phyloP scores from a whole-genome alignment of 2,797 vertebrate species.

The Enteromius radiatus region DNA sequence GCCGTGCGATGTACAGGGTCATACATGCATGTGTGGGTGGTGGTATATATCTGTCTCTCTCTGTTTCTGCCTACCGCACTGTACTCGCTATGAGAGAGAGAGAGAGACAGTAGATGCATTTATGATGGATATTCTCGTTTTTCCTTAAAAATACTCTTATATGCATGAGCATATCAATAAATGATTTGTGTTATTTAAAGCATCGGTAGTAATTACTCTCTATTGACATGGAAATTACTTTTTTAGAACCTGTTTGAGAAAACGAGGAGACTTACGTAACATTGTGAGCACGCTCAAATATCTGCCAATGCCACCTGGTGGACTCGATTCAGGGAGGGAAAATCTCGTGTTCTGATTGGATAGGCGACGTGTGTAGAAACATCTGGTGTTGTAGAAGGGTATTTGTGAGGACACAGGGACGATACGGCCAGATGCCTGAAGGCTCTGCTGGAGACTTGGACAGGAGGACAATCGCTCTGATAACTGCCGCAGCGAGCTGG shows the following conservation, averaged over 20 bases:
- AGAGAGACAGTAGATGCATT: constrained; percentile 38
- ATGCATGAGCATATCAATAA: constrained; percentile 39
- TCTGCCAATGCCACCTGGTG: constrained; percentile 60
- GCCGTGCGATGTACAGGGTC: constrained; percentile 72
- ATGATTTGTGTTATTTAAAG: constrained; percentile 40
- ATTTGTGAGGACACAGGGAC: constrained; percentile 36
- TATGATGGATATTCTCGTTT: constrained; percentile 23
- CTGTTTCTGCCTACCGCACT: constrained; percentile 37
- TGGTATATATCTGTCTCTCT: constrained; percentile 63
- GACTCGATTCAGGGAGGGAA: constrained; percentile 39
- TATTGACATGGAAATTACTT: constrained; percentile 39
- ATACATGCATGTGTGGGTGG: constrained; percentile 71
- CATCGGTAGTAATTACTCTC: constrained; percentile 38
- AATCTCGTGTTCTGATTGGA: constrained; percentile 44
- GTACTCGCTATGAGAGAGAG: constrained; percentile 40
- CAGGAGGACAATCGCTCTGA: constrained; percentile 26
- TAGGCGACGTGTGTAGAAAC: constrained; percentile 35
- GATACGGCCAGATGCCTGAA: constrained; percentile 37
- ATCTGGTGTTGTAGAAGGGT: constrained; percentile 52
- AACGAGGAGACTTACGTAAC: constrained; percentile 43
- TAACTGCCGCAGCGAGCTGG: constrained; percentile 16
- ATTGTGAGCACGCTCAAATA: constrained; percentile 10
- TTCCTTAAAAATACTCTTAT: constrained; percentile 28
- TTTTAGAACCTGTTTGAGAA: constrained; percentile 27
- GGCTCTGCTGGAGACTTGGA: constrained; percentile 46